These are phyloP conservation scores for Octomys mimax DNA, from an alignment of 2,797 vertebrate species.

Conservation along the genomic window DNA sequence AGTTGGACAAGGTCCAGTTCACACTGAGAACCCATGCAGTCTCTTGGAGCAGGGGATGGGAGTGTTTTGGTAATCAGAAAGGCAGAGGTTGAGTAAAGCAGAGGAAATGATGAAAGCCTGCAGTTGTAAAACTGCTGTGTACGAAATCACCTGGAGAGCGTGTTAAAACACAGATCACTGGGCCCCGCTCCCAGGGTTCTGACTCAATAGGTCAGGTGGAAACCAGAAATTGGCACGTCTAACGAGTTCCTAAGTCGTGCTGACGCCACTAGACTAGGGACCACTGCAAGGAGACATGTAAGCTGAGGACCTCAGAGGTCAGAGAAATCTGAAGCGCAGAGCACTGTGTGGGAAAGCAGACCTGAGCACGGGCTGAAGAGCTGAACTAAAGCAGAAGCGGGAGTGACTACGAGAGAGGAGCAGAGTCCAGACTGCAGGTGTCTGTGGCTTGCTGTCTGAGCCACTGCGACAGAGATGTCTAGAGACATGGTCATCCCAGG, in stretches of 20 bases:
- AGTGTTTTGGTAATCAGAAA: background rate
- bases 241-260: background rate
- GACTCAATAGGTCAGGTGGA: constrained; percentile 11
- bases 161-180: background rate
- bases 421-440: background rate
- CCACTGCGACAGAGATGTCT: background rate
- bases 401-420: background rate
- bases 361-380: background rate
- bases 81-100: background rate
- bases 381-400: background rate
- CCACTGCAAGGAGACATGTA: background rate
- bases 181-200: constrained; percentile 10
- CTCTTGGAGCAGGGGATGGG: background rate
- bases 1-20: background rate
- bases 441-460: background rate
- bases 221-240: constrained; percentile 19
- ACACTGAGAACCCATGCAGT: background rate
- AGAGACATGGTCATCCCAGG: background rate
- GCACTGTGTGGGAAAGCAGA: background rate
- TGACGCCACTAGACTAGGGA: background rate
- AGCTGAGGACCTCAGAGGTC: background rate
- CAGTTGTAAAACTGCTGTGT: background rate
- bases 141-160: background rate
- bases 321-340: background rate
- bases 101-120: background rate